Base-by-base conservation (phyloP, 2,888 invertebrate genomes). In the Heliconius cydno region DNA sequence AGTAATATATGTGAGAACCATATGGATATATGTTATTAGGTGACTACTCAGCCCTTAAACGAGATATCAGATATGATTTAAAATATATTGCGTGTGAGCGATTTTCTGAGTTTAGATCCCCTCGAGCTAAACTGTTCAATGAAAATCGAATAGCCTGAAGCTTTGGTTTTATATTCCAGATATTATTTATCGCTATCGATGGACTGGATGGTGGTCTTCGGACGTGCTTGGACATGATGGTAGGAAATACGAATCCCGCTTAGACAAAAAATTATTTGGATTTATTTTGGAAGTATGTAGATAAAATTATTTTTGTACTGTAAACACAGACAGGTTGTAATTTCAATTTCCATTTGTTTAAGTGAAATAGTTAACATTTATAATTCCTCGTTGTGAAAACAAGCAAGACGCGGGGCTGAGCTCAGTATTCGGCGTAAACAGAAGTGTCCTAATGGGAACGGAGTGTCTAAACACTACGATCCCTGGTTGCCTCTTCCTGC, bases 41-140 rank as follows among this genome's bases (percentile, higher is more conserved):
- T 46, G 46, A 15, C 46, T 28, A 67, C 34, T 68, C n/a, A 68
- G 22, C 22, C 6, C 46, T 3, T 67, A 67, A 67, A 22, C 34
- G 10, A 7, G 34, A 34, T 12, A n/a, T 38, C 34, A 68, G 38
- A 1, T 68, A n/a, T 68, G 12, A 68, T 75, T 75, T 68, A 68
- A 74, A 22, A 52, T 63, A 80, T 77, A 77, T 80, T 80, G 77
- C 60, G 67, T 72, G 41, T 46, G 63, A 77, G 73, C 60, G 57
- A 66, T 74, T 41, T 52, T 60, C 77, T 28, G 77, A 70, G 30
- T 34, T 70, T 63, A 57, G 46, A 19, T 65, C 22, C 30, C 74
- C 5, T 25, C 63, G 25, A 63, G 63, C 63, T 63, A 63, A 63
- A 25, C 63, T n/a, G 63, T 10, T 25, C 3, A 25, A 63, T 9